phyloP scores from a whole-genome alignment of 2,797 vertebrate genomes.

The Thamnophis elegans region DNA sequence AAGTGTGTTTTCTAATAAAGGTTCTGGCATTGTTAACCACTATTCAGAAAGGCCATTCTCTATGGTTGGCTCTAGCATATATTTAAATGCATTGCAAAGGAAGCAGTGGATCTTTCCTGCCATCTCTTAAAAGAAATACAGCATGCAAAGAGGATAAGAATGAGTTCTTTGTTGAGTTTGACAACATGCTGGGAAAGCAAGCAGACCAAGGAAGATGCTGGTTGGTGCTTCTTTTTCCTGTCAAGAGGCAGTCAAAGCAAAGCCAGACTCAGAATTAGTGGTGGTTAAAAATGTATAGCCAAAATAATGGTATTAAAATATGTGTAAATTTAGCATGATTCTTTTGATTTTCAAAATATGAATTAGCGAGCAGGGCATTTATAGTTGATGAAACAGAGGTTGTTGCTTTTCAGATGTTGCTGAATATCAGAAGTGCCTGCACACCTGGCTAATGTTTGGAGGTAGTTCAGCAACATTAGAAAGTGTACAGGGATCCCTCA shows the following conservation, averaged over 20 bases:
- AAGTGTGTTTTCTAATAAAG: not conserved
- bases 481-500: not conserved
- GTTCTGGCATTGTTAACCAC: not conserved
- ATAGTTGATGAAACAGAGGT: not conserved
- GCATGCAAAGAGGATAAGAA: not conserved
- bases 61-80: not conserved
- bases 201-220: not conserved
- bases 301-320: not conserved
- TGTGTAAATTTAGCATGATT: not conserved
- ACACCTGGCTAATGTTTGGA: not conserved
- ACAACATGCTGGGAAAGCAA: not conserved
- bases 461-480: not conserved
- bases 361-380: not conserved
- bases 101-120: not conserved
- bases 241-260: not conserved
- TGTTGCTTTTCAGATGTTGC: not conserved
- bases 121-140: not conserved
- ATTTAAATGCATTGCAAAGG: not conserved
- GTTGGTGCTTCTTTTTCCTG: not conserved
- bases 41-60: not conserved
- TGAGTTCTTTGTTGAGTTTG: not conserved
- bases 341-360: not conserved
- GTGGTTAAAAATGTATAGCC: not conserved
- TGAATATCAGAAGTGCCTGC: not conserved
- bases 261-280: not conserved